A percentile compares a stretch with the other conserved stretches of the same genome.
These are phyloP conservation scores for Agonum fuliginosum DNA, from an alignment of 2,888 invertebrate species.

Conservation along the genomic window DNA sequence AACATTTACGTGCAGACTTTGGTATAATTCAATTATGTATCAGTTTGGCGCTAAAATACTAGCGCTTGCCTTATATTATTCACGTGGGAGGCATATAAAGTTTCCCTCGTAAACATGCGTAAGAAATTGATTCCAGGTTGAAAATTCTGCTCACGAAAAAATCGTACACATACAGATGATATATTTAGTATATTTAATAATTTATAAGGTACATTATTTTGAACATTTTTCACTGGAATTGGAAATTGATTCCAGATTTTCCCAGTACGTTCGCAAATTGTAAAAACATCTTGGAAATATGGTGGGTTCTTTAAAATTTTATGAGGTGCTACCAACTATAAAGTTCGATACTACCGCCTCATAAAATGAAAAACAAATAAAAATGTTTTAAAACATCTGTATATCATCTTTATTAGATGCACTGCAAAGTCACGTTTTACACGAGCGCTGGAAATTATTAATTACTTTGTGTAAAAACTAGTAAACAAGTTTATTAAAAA, in stretches of 20 bases:
- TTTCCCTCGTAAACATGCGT: conserved; percentile 14
- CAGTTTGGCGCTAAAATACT: neutral
- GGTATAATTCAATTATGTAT: conserved; percentile 16
- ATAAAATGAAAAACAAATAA: conserved; percentile 23
- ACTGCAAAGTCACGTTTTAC: too few species aligned
- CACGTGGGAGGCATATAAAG: neutral
- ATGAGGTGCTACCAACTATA: neutral
- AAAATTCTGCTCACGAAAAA: neutral
- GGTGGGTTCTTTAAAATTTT: neutral
- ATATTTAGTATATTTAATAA: conserved; percentile 21
- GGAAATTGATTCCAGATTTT: conserved; percentile 12
- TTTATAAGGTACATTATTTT: conserved; percentile 18
- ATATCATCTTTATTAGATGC: too few species aligned
- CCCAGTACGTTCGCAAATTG: neutral
- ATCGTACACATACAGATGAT: conserved; percentile 2
- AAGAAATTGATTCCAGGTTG: conserved; percentile 3
- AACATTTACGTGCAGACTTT: neutral
- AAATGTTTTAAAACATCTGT: too few species aligned
- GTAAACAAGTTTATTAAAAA: too few species aligned
- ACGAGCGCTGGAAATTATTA: too few species aligned
- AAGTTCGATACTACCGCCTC: neutral
- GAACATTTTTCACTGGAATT: neutral
- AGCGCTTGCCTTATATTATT: neutral
- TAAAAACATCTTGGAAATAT: neutral
- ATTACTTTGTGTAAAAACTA: too few species aligned